phyloP scores from a whole-genome alignment of 2,797 vertebrate genomes.

The Sorex maritimensis region DNA sequence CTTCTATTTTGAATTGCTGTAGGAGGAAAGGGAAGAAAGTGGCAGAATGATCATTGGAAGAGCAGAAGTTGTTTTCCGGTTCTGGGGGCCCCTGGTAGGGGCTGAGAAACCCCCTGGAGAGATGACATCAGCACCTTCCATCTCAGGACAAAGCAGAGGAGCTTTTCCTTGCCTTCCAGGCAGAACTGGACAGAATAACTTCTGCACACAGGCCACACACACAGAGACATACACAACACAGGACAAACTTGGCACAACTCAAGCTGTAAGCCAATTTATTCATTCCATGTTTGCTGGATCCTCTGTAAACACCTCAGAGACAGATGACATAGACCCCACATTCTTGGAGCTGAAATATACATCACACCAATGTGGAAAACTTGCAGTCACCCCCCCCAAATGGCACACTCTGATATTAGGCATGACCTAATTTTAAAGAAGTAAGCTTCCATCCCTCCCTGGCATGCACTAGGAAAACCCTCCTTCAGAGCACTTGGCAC shows the following conservation, averaged over 20 bases:
- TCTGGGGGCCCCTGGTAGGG: neutral
- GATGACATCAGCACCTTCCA: neutral
- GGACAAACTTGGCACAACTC: slow-evolving; percentile 20
- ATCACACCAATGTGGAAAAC: slow-evolving; percentile 80
- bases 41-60: neutral
- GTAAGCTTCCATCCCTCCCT: slow-evolving; percentile 77
- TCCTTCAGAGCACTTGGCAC: slow-evolving; percentile 74
- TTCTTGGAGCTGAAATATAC: slow-evolving; percentile 28
- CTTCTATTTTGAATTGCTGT: neutral
- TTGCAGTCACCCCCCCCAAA: slow-evolving; percentile 70
- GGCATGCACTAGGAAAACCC: slow-evolving; percentile 76
- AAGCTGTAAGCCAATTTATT: neutral
- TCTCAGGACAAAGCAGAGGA: neutral
- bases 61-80: neutral
- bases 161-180: neutral
- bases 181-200: neutral
- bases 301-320: neutral
- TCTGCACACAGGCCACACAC: neutral
- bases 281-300: neutral
- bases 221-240: neutral
- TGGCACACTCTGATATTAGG: slow-evolving; percentile 85
- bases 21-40: slow-evolving; percentile 37
- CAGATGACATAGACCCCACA: neutral
- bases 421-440: slow-evolving; percentile 86
- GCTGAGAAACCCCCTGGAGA: no score